phyloP scores from a whole-genome alignment of 2,888 invertebrate genomes.

The Patella ulyssiponensis region DNA sequence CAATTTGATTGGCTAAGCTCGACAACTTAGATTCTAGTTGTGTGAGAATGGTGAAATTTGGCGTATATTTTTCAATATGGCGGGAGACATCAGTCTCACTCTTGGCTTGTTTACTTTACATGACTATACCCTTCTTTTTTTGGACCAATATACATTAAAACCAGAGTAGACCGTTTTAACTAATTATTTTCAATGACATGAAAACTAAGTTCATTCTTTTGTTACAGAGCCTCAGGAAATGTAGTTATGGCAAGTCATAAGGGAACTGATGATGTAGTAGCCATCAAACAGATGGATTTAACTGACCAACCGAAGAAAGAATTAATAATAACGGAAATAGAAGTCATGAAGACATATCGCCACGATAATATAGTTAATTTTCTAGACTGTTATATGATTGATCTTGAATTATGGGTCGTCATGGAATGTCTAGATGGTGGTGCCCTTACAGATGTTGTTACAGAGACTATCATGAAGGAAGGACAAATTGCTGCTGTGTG shows the following conservation, averaged over 20 bases:
- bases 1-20: too few species aligned
- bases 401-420: conserved; percentile 94
- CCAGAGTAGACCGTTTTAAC: too few species aligned
- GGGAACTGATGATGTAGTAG: conserved; percentile 82
- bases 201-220: conserved; percentile 6
- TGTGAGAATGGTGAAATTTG: too few species aligned
- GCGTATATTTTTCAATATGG: too few species aligned
- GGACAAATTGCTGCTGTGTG: conserved; percentile 96
- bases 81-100: too few species aligned
- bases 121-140: too few species aligned
- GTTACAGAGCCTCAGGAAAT: conserved; percentile 84
- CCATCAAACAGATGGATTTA: conserved; percentile 96
- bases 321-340: conserved; percentile 93
- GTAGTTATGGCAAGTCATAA: conserved; percentile 91
- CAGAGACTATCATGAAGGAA: conserved; percentile 93
- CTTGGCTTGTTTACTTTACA: too few species aligned
- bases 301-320: conserved; percentile 96
- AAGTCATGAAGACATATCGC: conserved; percentile 76
- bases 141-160: too few species aligned
- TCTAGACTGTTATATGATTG: conserved; percentile 91
- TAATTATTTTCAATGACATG: too few species aligned
- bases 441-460: conserved; percentile 95
- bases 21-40: too few species aligned
- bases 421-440: conserved; percentile 93
- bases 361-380: conserved; percentile 97